These are phyloP conservation scores for Campylomormyrus tamandua DNA, from an alignment of 2,113 vertebrate species.

Conservation along the genomic window DNA sequence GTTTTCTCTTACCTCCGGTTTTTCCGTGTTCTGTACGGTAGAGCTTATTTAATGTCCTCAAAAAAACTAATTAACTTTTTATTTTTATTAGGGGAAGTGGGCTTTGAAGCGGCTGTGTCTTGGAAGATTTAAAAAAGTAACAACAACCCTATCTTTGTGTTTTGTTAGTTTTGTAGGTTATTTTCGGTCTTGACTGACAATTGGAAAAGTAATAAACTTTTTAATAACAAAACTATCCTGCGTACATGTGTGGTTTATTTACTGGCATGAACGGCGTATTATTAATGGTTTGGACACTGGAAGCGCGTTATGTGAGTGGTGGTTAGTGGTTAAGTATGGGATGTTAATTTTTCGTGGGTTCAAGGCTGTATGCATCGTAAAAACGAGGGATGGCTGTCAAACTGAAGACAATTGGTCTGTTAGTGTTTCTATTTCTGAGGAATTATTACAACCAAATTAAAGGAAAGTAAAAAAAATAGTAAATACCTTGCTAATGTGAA, in stretches of 20 bases:
- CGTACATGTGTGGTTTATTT: not conserved
- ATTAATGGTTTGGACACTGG: not conserved
- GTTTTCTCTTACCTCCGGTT: not conserved
- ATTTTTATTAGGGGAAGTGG: not conserved
- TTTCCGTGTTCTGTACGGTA: conserved; percentile 2
- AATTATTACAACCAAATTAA: not conserved
- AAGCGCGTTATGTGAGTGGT: not conserved
- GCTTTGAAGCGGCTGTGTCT: not conserved
- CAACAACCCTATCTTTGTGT: conserved; percentile 3
- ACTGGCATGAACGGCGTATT: not conserved
- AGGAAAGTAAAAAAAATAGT: not conserved
- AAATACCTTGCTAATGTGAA: not conserved
- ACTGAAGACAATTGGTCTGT: not conserved
- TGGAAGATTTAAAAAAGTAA: not conserved
- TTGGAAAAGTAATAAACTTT: conserved; percentile 21
- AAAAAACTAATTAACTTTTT: not conserved
- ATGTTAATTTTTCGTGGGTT: not conserved
- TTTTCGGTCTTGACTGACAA: conserved; percentile 22
- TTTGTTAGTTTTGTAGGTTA: conserved; percentile 1
- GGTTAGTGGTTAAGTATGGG: not conserved
- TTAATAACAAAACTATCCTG: conserved; percentile 15
- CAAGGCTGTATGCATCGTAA: not conserved
- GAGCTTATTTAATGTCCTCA: not conserved
- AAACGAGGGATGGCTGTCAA: not conserved
- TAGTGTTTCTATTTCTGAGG: not conserved